Evolutionary conservation across 2,797 vertebrate species (phyloP).

Genomic region (Poeciliopsis paucimaculata): DNA sequence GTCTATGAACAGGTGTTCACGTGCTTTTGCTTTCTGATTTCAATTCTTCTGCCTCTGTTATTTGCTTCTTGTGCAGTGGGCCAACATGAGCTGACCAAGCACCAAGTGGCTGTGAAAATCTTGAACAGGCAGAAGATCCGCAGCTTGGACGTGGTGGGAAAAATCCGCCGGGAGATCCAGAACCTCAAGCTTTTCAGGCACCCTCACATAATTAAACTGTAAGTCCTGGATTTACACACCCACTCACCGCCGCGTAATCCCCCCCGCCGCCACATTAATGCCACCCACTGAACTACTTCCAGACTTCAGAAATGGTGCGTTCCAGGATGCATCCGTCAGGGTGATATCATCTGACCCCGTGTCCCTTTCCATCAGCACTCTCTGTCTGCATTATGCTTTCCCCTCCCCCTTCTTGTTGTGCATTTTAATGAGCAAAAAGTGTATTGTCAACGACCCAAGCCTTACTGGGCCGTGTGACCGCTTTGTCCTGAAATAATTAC

Average conservation of each 20-base stretch:
- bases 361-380: constrained; percentile 22
- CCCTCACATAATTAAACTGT: constrained; percentile 99
- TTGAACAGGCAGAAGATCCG: constrained; percentile 98
- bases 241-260: constrained; percentile 56
- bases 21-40: not conserved
- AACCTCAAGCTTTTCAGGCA: constrained; percentile 99
- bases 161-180: constrained; percentile 97
- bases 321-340: constrained; percentile 61
- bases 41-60: not conserved
- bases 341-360: constrained; percentile 54
- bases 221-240: constrained; percentile 80
- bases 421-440: constrained; percentile 20
- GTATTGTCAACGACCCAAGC: constrained; percentile 7
- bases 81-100: constrained; percentile 96
- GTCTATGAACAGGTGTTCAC: not conserved
- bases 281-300: constrained; percentile 70
- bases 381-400: constrained; percentile 24
- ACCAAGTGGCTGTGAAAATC: constrained; percentile 99
- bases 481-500: not conserved
- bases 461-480: not conserved
- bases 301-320: constrained; percentile 51
- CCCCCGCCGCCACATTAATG: constrained; percentile 56
- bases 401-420: constrained; percentile 11
- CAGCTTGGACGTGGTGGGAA: constrained; percentile 97
- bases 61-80: constrained; percentile 83